Evolutionary conservation across 2,113 vertebrate genomes (phyloP).

Genomic region (Alosa alosa): DNA sequence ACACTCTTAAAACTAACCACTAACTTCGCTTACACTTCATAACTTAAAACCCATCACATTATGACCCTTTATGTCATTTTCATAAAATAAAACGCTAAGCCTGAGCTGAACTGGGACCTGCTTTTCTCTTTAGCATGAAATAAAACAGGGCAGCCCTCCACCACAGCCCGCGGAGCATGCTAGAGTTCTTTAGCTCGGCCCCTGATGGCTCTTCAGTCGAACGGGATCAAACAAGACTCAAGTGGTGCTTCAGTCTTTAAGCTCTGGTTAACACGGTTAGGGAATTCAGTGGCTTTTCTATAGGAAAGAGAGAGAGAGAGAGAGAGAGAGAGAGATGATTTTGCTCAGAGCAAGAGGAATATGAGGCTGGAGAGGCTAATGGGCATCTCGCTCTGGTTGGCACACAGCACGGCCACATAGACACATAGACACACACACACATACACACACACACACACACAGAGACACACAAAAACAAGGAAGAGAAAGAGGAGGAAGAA

Average conservation of each 20-base stretch:
- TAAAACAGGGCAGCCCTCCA: not conserved
- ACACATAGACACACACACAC: too few relatives aligned
- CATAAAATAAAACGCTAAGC: not conserved
- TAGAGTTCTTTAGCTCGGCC: too few relatives aligned
- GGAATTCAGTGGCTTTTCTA: not conserved
- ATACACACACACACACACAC: too few relatives aligned
- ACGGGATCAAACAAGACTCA: not conserved
- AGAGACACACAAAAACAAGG: too few relatives aligned
- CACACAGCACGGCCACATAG: too few relatives aligned
- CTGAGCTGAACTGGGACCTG: not conserved
- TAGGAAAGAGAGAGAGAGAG: too few relatives aligned
- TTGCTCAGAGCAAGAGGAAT: too few relatives aligned
- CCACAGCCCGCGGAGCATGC: not conserved
- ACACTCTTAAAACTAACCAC: not conserved
- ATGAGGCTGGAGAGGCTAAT: too few relatives aligned
- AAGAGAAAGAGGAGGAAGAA: too few relatives aligned
- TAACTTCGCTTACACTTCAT: not conserved
- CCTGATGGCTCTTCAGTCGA: too few relatives aligned
- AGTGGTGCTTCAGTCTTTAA: not conserved
- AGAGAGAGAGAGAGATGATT: too few relatives aligned
- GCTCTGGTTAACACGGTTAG: not conserved
- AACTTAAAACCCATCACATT: not conserved
- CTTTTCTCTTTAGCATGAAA: not conserved
- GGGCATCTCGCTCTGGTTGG: too few relatives aligned
- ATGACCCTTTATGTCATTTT: not conserved